Percentiles rank a stretch among this genome's conserved stretches.
These are phyloP conservation scores for Idaea aversata DNA, from an alignment of 2,888 invertebrate species.

Conservation along the genomic window DNA sequence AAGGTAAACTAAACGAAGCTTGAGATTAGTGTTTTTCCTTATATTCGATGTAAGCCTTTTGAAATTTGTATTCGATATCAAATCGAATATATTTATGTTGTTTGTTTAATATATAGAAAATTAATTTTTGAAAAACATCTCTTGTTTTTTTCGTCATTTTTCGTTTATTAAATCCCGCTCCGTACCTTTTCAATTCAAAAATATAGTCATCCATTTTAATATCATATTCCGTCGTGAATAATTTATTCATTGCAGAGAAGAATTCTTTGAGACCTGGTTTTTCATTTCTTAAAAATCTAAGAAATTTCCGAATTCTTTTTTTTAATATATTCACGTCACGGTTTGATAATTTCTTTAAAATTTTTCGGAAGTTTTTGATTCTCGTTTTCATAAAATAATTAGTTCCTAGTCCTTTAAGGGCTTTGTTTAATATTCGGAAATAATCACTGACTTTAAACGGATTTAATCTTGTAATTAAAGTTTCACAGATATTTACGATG, in stretches of 20 bases:
- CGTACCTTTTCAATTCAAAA: constrained; percentile 46
- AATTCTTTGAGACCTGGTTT: constrained; percentile 42
- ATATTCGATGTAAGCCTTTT: constrained; percentile 48
- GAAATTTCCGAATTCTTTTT: constrained; percentile 37
- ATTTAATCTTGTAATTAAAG: constrained; percentile 40
- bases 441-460: constrained; percentile 37
- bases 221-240: constrained; percentile 40
- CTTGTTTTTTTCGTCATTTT: constrained; percentile 44
- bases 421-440: constrained; percentile 41
- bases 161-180: constrained; percentile 27
- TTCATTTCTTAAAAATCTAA: constrained; percentile 35
- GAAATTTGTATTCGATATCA: constrained; percentile 47
- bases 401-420: constrained; percentile 38
- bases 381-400: constrained; percentile 37
- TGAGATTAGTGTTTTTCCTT: constrained; percentile 31
- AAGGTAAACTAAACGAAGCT: constrained; percentile 13
- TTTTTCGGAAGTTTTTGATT: constrained; percentile 41
- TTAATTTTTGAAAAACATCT: constrained; percentile 36
- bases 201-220: constrained; percentile 54
- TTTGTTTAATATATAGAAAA: constrained; percentile 42
- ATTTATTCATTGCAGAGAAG: constrained; percentile 46
- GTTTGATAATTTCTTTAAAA: constrained; percentile 36
- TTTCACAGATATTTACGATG: constrained; percentile 47
- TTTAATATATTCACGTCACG: constrained; percentile 38
- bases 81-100: constrained; percentile 31